phyloP scores from a whole-genome alignment of 2,113 vertebrate genomes.

The Myotis yumanensis region DNA sequence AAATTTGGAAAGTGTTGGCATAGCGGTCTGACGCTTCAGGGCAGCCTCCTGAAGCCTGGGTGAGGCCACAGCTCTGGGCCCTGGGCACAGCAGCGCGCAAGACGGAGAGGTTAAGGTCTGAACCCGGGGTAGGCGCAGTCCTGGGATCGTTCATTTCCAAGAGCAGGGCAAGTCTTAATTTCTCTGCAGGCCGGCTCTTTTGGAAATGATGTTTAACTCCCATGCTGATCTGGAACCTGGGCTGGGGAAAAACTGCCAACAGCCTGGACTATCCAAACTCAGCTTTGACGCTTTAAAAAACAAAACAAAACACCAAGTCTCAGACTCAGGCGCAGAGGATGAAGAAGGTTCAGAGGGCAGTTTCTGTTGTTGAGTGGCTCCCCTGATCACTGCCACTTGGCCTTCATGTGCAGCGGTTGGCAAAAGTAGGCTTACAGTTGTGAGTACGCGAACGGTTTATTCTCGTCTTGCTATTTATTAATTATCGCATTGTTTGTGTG shows the following conservation, averaged over 20 bases:
- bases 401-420: background rate
- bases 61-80: background rate
- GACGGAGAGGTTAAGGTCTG: background rate
- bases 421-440: background rate
- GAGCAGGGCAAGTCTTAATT: conserved; percentile 59
- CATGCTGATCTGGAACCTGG: background rate
- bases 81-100: background rate
- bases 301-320: background rate
- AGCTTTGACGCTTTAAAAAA: conserved; percentile 21
- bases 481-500: background rate
- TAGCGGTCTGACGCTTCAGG: background rate
- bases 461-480: background rate
- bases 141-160: conserved; percentile 35
- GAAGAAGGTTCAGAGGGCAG: background rate
- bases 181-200: conserved; percentile 55
- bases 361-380: background rate
- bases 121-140: background rate
- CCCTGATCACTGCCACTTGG: background rate
- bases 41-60: background rate
- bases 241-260: background rate
- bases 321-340: background rate
- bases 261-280: conserved; percentile 36
- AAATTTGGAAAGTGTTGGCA: background rate
- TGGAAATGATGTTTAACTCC: conserved; percentile 66
- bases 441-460: background rate